A percentile compares a stretch with the other conserved stretches of the same genome.
phyloP scores from a whole-genome alignment of 2,113 vertebrate genomes.

The Sceloporus undulatus region DNA sequence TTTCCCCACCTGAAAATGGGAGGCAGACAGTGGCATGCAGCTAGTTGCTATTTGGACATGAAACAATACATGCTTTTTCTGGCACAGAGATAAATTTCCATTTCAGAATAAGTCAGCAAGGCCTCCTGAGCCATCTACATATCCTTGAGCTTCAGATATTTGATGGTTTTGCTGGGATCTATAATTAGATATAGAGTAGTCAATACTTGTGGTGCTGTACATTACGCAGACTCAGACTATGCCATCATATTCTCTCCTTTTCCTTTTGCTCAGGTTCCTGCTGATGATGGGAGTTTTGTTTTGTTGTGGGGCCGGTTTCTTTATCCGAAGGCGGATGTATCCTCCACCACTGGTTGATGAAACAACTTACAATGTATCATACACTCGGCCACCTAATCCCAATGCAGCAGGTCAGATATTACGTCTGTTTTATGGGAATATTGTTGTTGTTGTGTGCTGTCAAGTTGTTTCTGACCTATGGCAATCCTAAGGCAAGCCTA shows the following conservation, averaged over 20 bases:
- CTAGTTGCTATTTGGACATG: background rate
- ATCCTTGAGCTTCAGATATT: background rate
- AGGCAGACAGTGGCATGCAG: background rate
- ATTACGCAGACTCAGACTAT: background rate
- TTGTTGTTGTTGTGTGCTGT: too few species aligned
- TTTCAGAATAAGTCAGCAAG: too few species aligned
- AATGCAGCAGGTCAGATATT: constrained; percentile 85
- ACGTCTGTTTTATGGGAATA: background rate
- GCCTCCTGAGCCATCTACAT: background rate
- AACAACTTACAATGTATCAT: constrained; percentile 94
- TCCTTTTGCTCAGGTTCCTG: constrained; percentile 85
- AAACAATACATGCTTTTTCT: background rate
- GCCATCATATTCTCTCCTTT: constrained; percentile 30
- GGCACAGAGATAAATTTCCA: background rate
- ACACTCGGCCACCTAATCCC: constrained; percentile 89
- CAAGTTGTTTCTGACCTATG: too few species aligned
- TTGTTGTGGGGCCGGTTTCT: constrained; percentile 96
- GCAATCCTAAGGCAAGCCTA: too few species aligned
- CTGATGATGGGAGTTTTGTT: constrained; percentile 98
- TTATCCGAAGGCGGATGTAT: constrained; percentile 94
- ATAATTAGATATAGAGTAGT: background rate
- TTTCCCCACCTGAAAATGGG: background rate
- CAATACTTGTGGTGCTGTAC: background rate
- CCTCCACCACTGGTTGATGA: constrained; percentile 92
- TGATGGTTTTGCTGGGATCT: background rate